A percentile compares a stretch with the other conserved stretches of the same genome.
These are phyloP conservation scores for Pimephales promelas DNA, from an alignment of 2,113 vertebrate genomes.

Conservation along the genomic window DNA sequence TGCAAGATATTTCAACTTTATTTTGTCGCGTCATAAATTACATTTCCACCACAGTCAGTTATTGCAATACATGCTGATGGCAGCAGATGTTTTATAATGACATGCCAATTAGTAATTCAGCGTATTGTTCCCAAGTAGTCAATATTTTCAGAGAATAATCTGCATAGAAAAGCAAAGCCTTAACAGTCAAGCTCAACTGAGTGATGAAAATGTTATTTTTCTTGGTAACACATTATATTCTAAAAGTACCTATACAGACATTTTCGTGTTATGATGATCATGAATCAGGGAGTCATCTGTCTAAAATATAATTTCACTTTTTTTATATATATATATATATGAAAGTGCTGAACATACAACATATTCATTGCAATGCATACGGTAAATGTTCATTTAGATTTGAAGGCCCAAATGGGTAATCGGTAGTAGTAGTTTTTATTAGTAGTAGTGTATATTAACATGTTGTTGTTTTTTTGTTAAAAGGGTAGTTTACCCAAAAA, in stretches of 20 bases:
- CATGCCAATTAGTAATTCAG: neutral
- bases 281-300: constrained; percentile 5
- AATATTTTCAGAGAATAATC: neutral
- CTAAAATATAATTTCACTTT: constrained; percentile 6
- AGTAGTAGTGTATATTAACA: neutral
- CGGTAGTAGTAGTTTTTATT: too few relatives aligned
- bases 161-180: neutral
- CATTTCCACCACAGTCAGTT: neutral
- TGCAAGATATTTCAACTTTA: neutral
- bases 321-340: neutral
- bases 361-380: neutral
- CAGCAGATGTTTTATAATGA: constrained; percentile 1
- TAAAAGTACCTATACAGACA: too few relatives aligned
- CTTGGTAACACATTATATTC: neutral
- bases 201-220: neutral
- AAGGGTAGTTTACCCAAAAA: too few relatives aligned
- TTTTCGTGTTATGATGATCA: neutral
- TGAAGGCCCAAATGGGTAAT: neutral
- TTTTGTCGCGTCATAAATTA: neutral
- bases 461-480: neutral
- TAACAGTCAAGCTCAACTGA: neutral
- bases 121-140: neutral
- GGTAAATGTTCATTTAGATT: neutral
- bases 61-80: constrained; percentile 28
- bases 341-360: constrained; percentile 5